Base-by-base conservation (phyloP, 2,888 invertebrate genomes). In the Aricia artaxerxes region DNA sequence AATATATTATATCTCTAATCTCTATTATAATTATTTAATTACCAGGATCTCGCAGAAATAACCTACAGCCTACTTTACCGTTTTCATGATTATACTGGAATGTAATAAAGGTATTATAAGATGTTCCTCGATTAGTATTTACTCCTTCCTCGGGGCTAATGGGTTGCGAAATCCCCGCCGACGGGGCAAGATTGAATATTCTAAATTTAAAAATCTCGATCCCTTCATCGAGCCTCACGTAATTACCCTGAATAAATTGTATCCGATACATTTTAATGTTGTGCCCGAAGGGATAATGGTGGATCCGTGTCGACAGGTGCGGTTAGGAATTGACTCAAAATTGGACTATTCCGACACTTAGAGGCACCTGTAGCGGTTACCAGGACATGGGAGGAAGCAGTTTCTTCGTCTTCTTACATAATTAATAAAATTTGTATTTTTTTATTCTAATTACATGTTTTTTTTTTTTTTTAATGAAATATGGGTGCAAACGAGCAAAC, bases 201-300 rank as follows among this genome's bases (percentile, higher is more conserved):
- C 35, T 35, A 69, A 69, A 69, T 76, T 13, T 31, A 76, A 57
- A 76, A 57, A 53, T 35, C 53, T 31, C 13, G 35, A 31, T 76
- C 76, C 76, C 57, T 76, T 76, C 57, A 76, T 76, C 76, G 53
- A 75, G 53, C 76, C 38, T 53, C 76, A 76, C 76, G 57, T 76
- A 76, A 78, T 78, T 40, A 24, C 60, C 60, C 40, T 78, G 78
- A 78, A 78, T 78, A 78, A 78, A 73, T 78, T 78, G 75, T 78
- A 72, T 73, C 44, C 53, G 76, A 76, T 76, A 76, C 76, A 78
- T 75, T 78, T 78, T 78, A 78, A 78, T 78, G 78, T 78, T 78
- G 44, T 44, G 13, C 73, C 57, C 53, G 75, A 78, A 44, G 78
- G 78, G 79, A 82, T 82, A 82, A 82, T 82, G 80, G 82, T 77